phyloP scores from a whole-genome alignment of 2,888 invertebrate species.

The Boloria selene region DNA sequence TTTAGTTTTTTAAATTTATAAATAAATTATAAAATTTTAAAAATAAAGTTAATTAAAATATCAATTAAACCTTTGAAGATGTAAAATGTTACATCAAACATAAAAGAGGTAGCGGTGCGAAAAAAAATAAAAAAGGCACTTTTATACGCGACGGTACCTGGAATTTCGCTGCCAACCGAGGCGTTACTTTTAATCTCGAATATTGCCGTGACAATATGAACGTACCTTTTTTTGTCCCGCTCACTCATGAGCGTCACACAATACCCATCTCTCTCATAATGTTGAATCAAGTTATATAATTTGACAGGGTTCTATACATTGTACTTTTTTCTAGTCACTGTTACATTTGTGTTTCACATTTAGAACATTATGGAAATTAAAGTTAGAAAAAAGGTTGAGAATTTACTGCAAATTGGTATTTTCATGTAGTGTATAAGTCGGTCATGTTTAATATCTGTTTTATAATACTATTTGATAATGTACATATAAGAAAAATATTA shows the following conservation, averaged over 20 bases:
- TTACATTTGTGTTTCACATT: constrained; percentile 5
- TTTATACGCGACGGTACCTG: constrained; percentile 56
- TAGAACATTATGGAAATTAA: constrained; percentile 15
- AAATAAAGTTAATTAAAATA: constrained; percentile 12
- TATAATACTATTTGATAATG: no score
- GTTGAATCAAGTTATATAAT: constrained; percentile 29
- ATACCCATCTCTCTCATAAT: constrained; percentile 45
- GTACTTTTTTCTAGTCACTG: constrained; percentile 12
- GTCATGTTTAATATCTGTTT: no score
- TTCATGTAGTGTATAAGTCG: no score
- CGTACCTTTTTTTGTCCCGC: constrained; percentile 47
- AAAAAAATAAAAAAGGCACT: constrained; percentile 44
- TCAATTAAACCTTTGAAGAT: constrained; percentile 24
- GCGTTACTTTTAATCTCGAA: constrained; percentile 80
- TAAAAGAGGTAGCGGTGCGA: constrained; percentile 30
- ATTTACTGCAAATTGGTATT: background rate
- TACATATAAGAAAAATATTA: no score
- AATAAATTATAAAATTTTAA: background rate
- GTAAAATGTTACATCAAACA: constrained; percentile 27
- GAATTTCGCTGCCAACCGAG: constrained; percentile 67
- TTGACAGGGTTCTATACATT: constrained; percentile 23
- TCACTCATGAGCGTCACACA: constrained; percentile 39
- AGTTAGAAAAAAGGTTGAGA: background rate
- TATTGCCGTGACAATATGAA: constrained; percentile 77
- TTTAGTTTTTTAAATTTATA: no score